These are phyloP conservation scores for Vidua macroura DNA, from an alignment of 2,113 vertebrate species.

Conservation along the genomic window DNA sequence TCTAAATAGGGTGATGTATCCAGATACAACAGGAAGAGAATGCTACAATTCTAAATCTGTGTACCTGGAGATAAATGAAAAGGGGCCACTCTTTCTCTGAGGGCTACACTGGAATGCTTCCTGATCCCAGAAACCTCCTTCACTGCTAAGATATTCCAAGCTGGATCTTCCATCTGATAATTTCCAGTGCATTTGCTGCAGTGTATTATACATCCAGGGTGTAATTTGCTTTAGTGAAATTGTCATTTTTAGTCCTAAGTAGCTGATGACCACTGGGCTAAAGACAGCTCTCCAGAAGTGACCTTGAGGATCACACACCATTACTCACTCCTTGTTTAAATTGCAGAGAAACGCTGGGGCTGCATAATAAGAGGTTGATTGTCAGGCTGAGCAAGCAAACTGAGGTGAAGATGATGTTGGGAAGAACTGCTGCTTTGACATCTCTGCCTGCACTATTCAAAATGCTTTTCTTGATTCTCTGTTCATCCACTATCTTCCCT, in stretches of 20 bases:
- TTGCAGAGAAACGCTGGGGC: background rate
- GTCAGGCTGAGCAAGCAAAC: constrained; percentile 8
- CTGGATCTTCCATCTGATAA: background rate
- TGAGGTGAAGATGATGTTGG: background rate
- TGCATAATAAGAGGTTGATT: constrained; percentile 54
- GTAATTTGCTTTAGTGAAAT: constrained; percentile 31
- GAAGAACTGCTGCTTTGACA: background rate
- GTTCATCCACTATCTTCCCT: background rate
- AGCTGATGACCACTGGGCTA: background rate
- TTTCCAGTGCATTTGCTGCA: constrained; percentile 7
- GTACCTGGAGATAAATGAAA: background rate
- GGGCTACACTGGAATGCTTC: background rate
- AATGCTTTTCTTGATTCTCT: background rate
- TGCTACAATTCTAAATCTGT: background rate
- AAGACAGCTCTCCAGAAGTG: constrained; percentile 21
- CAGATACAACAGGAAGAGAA: background rate
- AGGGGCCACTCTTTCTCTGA: background rate
- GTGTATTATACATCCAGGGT: background rate
- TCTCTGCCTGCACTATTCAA: background rate
- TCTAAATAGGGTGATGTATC: background rate
- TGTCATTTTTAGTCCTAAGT: constrained; percentile 48
- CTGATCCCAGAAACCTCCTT: background rate
- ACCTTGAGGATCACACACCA: constrained; percentile 43
- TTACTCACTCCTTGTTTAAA: background rate
- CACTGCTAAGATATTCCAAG: background rate